Evolutionary conservation across 1,140 invertebrate genomes (phyloP).

Genomic region (Orussus abietinus): DNA sequence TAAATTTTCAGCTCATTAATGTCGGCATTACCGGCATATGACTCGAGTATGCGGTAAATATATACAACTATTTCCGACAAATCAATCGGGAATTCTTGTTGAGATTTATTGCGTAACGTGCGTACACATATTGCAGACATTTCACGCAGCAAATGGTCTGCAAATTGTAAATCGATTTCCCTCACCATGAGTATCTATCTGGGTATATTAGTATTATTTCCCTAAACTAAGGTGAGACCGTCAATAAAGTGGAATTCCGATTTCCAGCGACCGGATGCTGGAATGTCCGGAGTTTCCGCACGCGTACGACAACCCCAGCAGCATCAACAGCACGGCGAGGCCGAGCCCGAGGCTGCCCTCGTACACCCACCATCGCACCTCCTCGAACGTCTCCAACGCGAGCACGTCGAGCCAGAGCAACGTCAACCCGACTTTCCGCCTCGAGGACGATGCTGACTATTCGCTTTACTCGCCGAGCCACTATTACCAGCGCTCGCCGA

Average conservation of each 20-base stretch:
- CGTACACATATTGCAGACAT: too few relatives aligned
- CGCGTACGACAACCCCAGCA: slow-evolving; percentile 61
- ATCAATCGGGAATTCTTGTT: slow-evolving; percentile 10
- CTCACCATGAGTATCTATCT: too few relatives aligned
- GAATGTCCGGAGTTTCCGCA: slow-evolving; percentile 51
- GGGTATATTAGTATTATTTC: too few relatives aligned
- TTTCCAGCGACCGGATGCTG: slow-evolving; percentile 45
- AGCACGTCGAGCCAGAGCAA: slow-evolving; percentile 57
- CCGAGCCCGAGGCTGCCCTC: slow-evolving; percentile 49
- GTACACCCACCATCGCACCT: slow-evolving; percentile 62
- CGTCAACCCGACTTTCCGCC: slow-evolving; percentile 60
- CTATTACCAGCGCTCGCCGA: slow-evolving; percentile 34
- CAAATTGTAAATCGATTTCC: too few relatives aligned
- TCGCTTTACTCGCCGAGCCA: slow-evolving; percentile 48
- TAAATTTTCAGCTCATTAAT: too few relatives aligned
- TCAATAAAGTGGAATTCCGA: too few relatives aligned
- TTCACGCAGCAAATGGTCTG: too few relatives aligned
- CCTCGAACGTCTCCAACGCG: slow-evolving; percentile 69
- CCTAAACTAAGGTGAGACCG: too few relatives aligned
- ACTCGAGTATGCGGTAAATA: too few relatives aligned
- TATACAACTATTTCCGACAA: too few relatives aligned
- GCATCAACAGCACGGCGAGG: slow-evolving; percentile 52
- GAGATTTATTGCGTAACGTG: slow-evolving; percentile 12
- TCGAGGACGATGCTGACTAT: slow-evolving; percentile 62
- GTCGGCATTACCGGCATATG: too few relatives aligned